Evolutionary conservation across 2,113 vertebrate species (phyloP), one percentile per base, ranked within the genome.

Genomic region (Heterotilapia buettikoferi): DNA sequence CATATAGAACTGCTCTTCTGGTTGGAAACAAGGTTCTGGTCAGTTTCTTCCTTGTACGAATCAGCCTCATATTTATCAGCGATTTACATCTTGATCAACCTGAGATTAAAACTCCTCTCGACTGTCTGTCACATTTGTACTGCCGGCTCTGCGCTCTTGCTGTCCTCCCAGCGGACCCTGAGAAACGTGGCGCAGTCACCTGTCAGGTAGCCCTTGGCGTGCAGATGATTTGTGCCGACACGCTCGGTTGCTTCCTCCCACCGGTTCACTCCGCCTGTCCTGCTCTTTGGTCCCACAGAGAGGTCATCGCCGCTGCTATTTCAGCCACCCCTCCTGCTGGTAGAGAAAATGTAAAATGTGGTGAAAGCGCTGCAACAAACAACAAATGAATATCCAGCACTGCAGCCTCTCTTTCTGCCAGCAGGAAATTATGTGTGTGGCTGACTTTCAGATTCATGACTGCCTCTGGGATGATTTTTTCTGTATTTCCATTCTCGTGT

Each of bases 221-320:
- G 80, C 5, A 24, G 57, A 76, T 89, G 73, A 73, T 92, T 93
- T 86, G 73, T 57, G 87, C 76, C 50, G 73, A 86, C 83, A 54
- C 5, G 50, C 87, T 85, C 8, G 6, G 53, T 80, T 53, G 68
- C 83, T 68, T 54, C 36, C 80, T 21, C 86, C 53, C 38, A 16
- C 63, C n/a, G 66, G 43, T 43, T 50, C 45, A 10, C 50, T 61
- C 87, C 63, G 9, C 61, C 86, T 53, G 47, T 78, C 31, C 78
- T 2, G 14, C 21, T 68, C 47, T 26, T 19, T 6, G 54, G 63
- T 76, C 61, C 82, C 54, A 18, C 83, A 7, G 83, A 79, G 85
- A 86, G 88, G 88, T 92, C 87, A 61, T 56, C 4, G 6, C 7
- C 3, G 6, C 40, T 9, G 45, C 73, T 14, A 4, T 54, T 59